Conservation (phyloP, 2,888 invertebrate species). For the Frankliniella fusca region DNA sequence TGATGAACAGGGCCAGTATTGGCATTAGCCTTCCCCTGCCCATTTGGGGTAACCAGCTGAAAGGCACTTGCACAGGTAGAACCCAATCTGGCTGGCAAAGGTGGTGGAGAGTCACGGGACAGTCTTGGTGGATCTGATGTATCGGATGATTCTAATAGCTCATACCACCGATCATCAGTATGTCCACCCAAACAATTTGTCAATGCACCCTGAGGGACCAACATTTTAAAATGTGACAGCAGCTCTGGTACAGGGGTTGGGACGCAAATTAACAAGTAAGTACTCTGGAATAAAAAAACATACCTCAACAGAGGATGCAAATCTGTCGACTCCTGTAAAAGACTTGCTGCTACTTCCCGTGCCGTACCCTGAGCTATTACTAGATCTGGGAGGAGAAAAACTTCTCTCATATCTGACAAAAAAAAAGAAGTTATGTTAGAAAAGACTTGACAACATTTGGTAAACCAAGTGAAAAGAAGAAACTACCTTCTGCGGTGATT, state of each 20-base stretch:
- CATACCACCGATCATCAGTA: constrained; percentile 61
- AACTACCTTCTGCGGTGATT: constrained; percentile 57
- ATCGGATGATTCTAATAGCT: constrained; percentile 50
- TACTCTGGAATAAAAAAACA: constrained; percentile 33
- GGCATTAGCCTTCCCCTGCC: background rate
- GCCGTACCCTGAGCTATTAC: constrained; percentile 79
- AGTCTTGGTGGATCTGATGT: constrained; percentile 34
- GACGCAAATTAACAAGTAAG: background rate
- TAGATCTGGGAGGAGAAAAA: constrained; percentile 71
- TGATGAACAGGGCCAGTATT: background rate
- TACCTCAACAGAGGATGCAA: constrained; percentile 49
- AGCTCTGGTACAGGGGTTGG: background rate
- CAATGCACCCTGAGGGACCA: constrained; percentile 53
- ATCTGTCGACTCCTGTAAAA: constrained; percentile 46
- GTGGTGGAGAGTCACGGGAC: constrained; percentile 46
- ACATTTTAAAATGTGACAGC: background rate
- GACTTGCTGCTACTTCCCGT: constrained; percentile 60
- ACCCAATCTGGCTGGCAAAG: constrained; percentile 50
- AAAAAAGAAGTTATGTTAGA: constrained; percentile 30
- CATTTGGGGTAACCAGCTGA: constrained; percentile 37
- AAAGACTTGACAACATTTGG: background rate
- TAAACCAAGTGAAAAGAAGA: background rate
- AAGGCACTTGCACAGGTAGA: constrained; percentile 38
- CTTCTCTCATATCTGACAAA: constrained; percentile 60
- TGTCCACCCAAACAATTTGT: constrained; percentile 62